A percentile compares a stretch with the other conserved stretches of the same genome.
These are phyloP conservation scores for Harpagus bidentatus DNA, from an alignment of 2,113 vertebrate genomes.

Conservation along the genomic window DNA sequence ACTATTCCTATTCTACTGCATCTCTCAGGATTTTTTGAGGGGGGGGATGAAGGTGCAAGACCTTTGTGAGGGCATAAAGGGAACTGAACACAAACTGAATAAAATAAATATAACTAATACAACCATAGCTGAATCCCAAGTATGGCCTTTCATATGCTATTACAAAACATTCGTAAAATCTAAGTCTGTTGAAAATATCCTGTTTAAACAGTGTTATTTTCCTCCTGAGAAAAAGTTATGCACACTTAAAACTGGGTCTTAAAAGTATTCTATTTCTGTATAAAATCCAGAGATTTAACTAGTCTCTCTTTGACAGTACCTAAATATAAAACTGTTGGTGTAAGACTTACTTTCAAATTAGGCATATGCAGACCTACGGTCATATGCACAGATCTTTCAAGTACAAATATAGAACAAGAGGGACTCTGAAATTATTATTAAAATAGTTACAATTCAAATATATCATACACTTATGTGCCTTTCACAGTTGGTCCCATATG, in stretches of 20 bases:
- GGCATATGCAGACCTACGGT: neutral
- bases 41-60: neutral
- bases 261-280: neutral
- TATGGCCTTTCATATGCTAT: neutral
- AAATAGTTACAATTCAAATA: neutral
- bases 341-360: neutral
- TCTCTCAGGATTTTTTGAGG: accelerated
- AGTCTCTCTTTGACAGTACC: neutral
- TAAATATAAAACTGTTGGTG: neutral
- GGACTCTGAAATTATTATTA: neutral
- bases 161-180: neutral
- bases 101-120: neutral
- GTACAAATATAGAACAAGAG: neutral
- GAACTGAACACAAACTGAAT: neutral
- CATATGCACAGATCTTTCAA: neutral
- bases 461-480: neutral
- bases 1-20: neutral
- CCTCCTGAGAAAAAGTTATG: neutral
- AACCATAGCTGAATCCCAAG: neutral
- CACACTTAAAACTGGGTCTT: neutral
- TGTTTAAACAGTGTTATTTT: neutral
- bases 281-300: neutral
- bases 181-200: neutral
- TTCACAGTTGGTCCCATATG: neutral
- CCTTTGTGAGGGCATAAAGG: neutral